Base-by-base conservation (phyloP, 2,797 vertebrate species). In the Crossoptilon crossoptilon region DNA sequence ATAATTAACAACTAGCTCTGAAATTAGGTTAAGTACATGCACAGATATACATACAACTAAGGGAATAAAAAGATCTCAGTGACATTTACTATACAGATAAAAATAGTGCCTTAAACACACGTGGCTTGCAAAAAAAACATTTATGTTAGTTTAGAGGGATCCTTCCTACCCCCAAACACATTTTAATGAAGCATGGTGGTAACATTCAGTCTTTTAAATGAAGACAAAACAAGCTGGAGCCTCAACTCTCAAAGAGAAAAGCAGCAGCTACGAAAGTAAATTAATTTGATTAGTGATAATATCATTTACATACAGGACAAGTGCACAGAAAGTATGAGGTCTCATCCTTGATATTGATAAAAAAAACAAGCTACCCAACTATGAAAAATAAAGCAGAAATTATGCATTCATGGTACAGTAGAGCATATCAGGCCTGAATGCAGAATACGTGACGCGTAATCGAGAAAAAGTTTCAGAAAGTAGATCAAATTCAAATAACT, bases 401-500 rank as follows among this genome's bases (percentile, higher is more conserved):
- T 29, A 44, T 1, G 4, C 9, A 8, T 37, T 77, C 26, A 63
- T 14, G 26, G 49, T 56, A 82, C 5, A 4, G 59, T n/a, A 90
- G 1, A 14, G 41, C 11, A 68, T 21, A 22, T 79, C 35, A 53
- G 2, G 0, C 19, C 63, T 68, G 43, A 10, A 93, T 53, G 46
- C 14, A 70, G 22, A 87, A 63, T 6, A 79, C 15, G 46, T 26
- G 26, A 87, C 6, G 16, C 58, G 90, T 33, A 62, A 14, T 37
- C 17, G 60, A 53, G 29, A 84, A 70, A 84, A 88, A 64, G 5
- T n/a, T 72, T 78, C 59, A 96, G 14, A 83, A 84, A 93, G 35
- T 22, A 60, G 72, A 84, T 0, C 48, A 21, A 90, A 81, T 59
- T 48, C 51, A 81, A 92, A 24, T 39, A 67, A 11, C 90, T 97